These are phyloP conservation scores for Enchytraeus crypticus DNA, from an alignment of 2,888 invertebrate genomes.

Conservation along the genomic window DNA sequence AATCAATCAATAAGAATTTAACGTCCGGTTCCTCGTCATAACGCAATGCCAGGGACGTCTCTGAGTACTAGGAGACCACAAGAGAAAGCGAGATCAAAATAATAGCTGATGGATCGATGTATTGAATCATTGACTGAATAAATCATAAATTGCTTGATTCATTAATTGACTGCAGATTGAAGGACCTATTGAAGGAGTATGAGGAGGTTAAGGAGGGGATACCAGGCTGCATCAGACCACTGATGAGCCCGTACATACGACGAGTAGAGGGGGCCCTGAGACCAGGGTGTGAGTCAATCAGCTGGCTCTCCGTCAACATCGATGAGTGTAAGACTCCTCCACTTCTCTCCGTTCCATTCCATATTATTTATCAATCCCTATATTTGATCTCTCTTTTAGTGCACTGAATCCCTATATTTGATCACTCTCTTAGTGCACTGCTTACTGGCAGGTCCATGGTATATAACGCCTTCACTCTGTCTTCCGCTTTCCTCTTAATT, in stretches of 20 bases:
- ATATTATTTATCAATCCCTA: too few species aligned
- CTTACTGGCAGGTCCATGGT: too few species aligned
- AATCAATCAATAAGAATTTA: too few species aligned
- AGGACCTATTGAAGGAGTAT: slow-evolving; percentile 47
- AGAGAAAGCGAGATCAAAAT: too few species aligned
- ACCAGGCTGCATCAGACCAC: slow-evolving; percentile 73
- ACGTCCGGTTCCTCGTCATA: too few species aligned
- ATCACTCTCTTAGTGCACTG: too few species aligned
- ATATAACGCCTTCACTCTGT: too few species aligned
- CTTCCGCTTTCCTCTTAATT: too few species aligned
- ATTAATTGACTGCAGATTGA: slow-evolving; percentile 34
- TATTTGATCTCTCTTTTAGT: slow-evolving; percentile 47
- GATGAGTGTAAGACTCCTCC: slow-evolving; percentile 59
- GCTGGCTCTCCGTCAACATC: slow-evolving; percentile 63
- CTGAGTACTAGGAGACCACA: too few species aligned
- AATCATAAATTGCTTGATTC: neutral
- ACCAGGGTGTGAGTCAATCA: slow-evolving; percentile 71
- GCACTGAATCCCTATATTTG: slow-evolving; percentile 47
- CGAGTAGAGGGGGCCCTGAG: slow-evolving; percentile 72
- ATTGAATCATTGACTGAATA: too few species aligned
- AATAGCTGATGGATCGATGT: too few species aligned
- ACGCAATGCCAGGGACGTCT: too few species aligned
- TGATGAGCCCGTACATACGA: slow-evolving; percentile 78
- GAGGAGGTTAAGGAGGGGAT: slow-evolving; percentile 39
- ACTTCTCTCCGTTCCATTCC: neutral